Percentiles rank a stretch among this genome's conserved stretches.
Evolutionary conservation across 1,140 invertebrate genomes (phyloP).

Genomic region (Leucophenga varia): DNA sequence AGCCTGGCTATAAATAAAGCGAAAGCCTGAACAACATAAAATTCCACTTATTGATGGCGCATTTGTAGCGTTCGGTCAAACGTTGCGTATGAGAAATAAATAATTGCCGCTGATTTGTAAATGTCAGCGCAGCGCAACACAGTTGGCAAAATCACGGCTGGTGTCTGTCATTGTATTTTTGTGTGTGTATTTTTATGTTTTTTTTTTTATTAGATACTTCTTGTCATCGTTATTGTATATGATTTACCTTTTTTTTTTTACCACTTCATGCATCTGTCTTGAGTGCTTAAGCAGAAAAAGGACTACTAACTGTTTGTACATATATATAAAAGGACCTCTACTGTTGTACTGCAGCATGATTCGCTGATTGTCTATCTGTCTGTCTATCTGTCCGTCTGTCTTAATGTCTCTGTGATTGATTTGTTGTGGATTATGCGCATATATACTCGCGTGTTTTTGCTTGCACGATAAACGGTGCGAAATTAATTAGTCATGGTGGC

Average conservation of each 20-base stretch:
- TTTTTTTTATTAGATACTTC: too few relatives aligned
- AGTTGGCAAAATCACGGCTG: too few relatives aligned
- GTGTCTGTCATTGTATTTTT: too few relatives aligned
- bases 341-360: slow-evolving; percentile 36
- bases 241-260: slow-evolving; percentile 11
- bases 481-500: slow-evolving; percentile 38
- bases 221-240: too few relatives aligned
- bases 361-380: slow-evolving; percentile 49
- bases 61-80: too few relatives aligned
- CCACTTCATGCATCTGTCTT: slow-evolving; percentile 51
- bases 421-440: slow-evolving; percentile 45
- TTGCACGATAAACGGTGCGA: slow-evolving; percentile 47
- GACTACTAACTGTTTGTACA: too few relatives aligned
- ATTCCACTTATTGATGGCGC: too few relatives aligned
- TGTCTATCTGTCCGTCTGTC: too few relatives aligned
- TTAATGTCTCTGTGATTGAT: slow-evolving; percentile 37
- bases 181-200: too few relatives aligned
- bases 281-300: slow-evolving; percentile 42
- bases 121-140: slow-evolving; percentile 25
- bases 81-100: slow-evolving; percentile 28
- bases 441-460: slow-evolving; percentile 30
- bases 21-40: too few relatives aligned
- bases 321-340: too few relatives aligned
- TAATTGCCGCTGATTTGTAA: slow-evolving; percentile 45
- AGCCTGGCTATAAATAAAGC: too few relatives aligned